Evolutionary conservation across 2,113 vertebrate species (phyloP).

Genomic region (Dendropsophus ebraccatus): DNA sequence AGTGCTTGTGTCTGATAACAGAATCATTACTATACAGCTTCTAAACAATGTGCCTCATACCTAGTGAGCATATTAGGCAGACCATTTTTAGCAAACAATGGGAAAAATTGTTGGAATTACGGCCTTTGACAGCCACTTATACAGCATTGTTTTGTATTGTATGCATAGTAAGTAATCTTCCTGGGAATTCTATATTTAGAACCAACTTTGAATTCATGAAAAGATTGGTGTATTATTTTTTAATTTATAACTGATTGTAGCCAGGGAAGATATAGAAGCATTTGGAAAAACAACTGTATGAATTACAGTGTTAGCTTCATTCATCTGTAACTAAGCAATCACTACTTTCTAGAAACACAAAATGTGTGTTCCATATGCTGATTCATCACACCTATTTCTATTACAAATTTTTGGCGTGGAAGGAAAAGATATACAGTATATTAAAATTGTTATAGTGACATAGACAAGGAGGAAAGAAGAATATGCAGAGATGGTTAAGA

Average conservation of each 20-base stretch:
- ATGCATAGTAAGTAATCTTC: not conserved
- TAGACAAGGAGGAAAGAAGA: not conserved
- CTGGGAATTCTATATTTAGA: not conserved
- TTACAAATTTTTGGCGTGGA: not conserved
- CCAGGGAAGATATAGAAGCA: not conserved
- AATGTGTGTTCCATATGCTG: not conserved
- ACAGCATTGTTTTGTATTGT: not conserved
- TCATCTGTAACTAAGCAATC: not conserved
- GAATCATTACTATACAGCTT: not conserved
- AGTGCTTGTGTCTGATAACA: not conserved
- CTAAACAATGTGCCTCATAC: not conserved
- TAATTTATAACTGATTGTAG: not conserved
- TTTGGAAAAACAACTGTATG: not conserved
- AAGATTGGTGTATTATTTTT: conserved; percentile 2
- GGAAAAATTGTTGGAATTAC: not conserved
- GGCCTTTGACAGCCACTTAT: not conserved
- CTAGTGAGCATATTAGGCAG: too few relatives aligned
- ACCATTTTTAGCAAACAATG: not conserved
- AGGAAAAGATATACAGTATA: not conserved
- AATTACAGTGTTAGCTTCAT: not conserved
- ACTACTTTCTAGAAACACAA: not conserved
- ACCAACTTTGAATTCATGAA: not conserved
- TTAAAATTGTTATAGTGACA: not conserved
- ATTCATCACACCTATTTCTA: not conserved
- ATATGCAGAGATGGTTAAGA: conserved; percentile 64